Percentiles rank a stretch among this genome's conserved stretches.
Evolutionary conservation across 2,113 vertebrate genomes (phyloP).

Genomic region (Festucalex cinctus): DNA sequence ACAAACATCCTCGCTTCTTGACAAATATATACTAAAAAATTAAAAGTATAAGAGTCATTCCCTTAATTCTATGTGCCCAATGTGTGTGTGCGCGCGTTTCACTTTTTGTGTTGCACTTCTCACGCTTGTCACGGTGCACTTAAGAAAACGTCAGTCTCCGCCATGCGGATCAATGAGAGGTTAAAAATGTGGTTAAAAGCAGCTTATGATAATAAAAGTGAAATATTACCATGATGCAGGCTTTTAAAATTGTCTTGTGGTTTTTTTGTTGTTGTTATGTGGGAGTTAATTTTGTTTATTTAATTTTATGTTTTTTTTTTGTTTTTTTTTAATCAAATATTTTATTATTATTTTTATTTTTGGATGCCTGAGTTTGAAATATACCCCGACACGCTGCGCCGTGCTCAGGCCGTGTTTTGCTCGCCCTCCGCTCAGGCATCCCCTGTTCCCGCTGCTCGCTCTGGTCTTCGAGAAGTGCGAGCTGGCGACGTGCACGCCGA

Average conservation of each 20-base stretch:
- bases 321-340: too few species aligned
- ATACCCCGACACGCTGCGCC: constrained; percentile 26
- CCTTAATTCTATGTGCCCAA: background rate
- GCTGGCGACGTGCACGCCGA: constrained; percentile 97
- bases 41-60: background rate
- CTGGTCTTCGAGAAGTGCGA: constrained; percentile 99
- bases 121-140: constrained; percentile 8
- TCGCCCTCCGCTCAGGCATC: constrained; percentile 87
- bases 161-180: constrained; percentile 2
- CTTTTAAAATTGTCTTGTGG: background rate
- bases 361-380: background rate
- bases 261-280: too few species aligned
- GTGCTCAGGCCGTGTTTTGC: constrained; percentile 60
- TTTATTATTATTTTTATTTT: too few species aligned
- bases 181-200: constrained; percentile 4
- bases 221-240: background rate
- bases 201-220: background rate
- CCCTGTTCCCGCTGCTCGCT: constrained; percentile 96
- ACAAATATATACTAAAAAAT: background rate
- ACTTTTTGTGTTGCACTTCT: constrained; percentile 8
- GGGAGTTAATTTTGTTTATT: too few species aligned
- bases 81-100: background rate
- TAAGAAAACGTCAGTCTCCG: constrained; percentile 2
- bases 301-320: too few species aligned
- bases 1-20: background rate